Percentiles rank a stretch among this genome's conserved stretches.
phyloP scores from a whole-genome alignment of 2,797 vertebrate genomes.

The Melanotaenia pygmaea region DNA sequence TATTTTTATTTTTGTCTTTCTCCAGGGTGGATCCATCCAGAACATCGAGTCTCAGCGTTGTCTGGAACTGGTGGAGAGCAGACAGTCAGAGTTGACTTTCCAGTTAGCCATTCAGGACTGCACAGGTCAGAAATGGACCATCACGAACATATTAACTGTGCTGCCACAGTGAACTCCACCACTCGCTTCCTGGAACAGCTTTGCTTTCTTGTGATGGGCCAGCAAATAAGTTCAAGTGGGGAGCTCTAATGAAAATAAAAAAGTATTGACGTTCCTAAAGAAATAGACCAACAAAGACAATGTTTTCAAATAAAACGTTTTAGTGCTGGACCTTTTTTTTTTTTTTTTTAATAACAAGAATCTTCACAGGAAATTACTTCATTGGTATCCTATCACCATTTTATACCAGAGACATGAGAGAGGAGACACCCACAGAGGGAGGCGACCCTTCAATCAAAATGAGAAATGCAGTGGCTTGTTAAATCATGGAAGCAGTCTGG shows the following conservation, averaged over 20 bases:
- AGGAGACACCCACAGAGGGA: conserved; percentile 46
- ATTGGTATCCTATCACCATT: conserved; percentile 56
- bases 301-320: neutral
- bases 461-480: conserved; percentile 38
- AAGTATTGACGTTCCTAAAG: conserved; percentile 8
- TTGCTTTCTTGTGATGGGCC: neutral
- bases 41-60: conserved; percentile 92
- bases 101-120: conserved; percentile 92
- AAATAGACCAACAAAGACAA: conserved; percentile 3
- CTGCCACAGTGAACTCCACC: conserved; percentile 64
- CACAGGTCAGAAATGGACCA: conserved; percentile 92
- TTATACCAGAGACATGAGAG: conserved; percentile 46
- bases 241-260: conserved; percentile 10
- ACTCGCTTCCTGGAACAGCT: neutral
- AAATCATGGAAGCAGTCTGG: conserved; percentile 32
- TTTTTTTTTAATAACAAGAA: conserved; percentile 28
- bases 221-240: neutral
- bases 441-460: conserved; percentile 24
- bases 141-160: conserved; percentile 89
- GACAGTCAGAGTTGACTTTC: conserved; percentile 86
- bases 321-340: neutral
- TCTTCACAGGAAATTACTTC: conserved; percentile 27
- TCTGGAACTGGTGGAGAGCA: conserved; percentile 90
- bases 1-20: conserved; percentile 23
- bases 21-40: conserved; percentile 92